Conservation (phyloP, 2,797 vertebrate genomes). For the Threskiornis aethiopicus region DNA sequence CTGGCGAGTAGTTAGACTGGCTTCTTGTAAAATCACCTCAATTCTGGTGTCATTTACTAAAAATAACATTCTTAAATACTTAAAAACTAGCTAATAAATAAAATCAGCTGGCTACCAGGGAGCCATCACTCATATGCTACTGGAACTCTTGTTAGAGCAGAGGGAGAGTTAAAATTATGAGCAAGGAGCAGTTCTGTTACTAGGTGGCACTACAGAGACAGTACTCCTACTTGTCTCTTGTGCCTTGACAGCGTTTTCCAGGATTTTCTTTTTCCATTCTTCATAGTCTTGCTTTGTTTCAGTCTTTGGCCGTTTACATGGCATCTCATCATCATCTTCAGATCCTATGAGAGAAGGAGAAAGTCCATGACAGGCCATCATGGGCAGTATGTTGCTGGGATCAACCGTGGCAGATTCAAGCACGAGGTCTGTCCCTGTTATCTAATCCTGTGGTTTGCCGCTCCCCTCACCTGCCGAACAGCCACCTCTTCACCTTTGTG, state of each 20-base stretch:
- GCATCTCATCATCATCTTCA: conserved; percentile 59
- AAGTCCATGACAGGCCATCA: background rate
- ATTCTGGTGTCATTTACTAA: background rate
- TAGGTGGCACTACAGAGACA: background rate
- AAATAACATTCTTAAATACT: background rate
- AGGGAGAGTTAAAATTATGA: background rate
- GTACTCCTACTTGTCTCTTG: background rate
- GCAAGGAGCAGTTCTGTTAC: background rate
- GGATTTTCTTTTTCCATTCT: conserved; percentile 85
- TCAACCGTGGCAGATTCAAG: background rate
- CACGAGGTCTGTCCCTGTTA: background rate
- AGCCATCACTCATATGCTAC: background rate
- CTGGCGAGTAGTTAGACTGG: background rate
- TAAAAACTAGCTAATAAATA: background rate
- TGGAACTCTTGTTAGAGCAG: background rate
- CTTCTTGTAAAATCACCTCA: background rate
- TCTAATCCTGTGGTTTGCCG: background rate
- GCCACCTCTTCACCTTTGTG: background rate
- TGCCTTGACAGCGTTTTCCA: conserved; percentile 82
- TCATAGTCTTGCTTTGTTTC: conserved; percentile 80
- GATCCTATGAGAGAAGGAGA: background rate
- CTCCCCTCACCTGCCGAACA: background rate
- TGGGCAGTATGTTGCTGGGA: background rate
- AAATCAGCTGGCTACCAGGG: background rate
- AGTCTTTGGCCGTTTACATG: conserved; percentile 65